Evolutionary conservation across 2,888 invertebrate species (phyloP), one percentile per base, ranked within the genome.

Genomic region (Pedicia rivosa): DNA sequence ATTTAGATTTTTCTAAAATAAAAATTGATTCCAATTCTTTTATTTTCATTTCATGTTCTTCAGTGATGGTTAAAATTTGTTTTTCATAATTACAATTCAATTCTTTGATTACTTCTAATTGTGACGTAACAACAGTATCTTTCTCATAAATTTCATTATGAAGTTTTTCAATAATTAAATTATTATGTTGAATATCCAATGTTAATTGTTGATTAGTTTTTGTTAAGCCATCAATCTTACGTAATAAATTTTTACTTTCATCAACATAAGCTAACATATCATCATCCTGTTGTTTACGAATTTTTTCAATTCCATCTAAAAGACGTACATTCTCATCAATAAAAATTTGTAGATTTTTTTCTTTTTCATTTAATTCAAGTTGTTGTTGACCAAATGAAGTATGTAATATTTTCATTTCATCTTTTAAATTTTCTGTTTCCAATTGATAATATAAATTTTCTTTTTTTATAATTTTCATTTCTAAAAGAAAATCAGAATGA

Each of bases 61-160:
- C 45, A 25, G 41, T 42, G 3, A 43, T 16, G 3, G 40, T 45
- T 14, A 31, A 36, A 16, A 44, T 41, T 34, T 44, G 40, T 28
- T 43, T 38, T 36, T 46, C 43, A 32, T 43, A 43, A 24, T 48
- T 43, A 15, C 44, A 30, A 3, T 40, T 40, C 5, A 53, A 42
- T 16, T 50, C 49, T 38, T 52, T 49, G 4, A 58, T 49, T 40
- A 57, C 54, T 30, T 56, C 52, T 29, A 55, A n/a, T n/a, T n/a
- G n/a, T n/a, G n/a, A n/a, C n/a, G n/a, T n/a, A 25, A 62, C 54
- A 42, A 59, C 56, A 15, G 56, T 54, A 37, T 52, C 55, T 43
- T 58, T 56, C 32, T 56, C 56, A 14, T 53, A 42, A 28, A 62
- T 44, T 43, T 62, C 62, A 10, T 53, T 49, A 43, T 59, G 54